Evolutionary conservation across 2,888 invertebrate species (phyloP), one percentile per base, ranked within the genome.

Genomic region (Acleris cristana): DNA sequence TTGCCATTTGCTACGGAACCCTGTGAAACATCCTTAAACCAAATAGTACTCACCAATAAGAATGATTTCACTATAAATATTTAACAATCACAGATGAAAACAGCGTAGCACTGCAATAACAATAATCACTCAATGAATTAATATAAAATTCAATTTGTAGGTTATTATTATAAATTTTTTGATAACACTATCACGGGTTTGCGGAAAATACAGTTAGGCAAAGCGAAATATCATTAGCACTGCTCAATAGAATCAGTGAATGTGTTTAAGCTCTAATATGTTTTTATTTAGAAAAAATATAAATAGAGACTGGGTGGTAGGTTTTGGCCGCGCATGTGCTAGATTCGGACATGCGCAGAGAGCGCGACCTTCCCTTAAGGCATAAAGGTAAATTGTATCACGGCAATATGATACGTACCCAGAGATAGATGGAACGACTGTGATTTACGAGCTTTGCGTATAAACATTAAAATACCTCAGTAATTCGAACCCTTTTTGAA

Each of bases 271-370:
- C 30, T 61, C 67, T 71, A 64, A 14, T 70, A 61, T 72, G 70
- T 69, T 76, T 74, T 72, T 76, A 73, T 69, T 73, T 72, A 56
- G 68, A 70, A 75, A 75, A 73, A 82, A 79, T 75, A 81, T 81
- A 80, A 79, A 83, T 77, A 79, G 73, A 73, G 71, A 72, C 70
- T 77, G 76, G 72, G 73, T 71, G 71, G 69, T 66, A 23, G 34
- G 71, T 51, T 40, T 54, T 40, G 4, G 63, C 40, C 63, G 80
- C 85, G 85, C 85, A 84, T 79, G 85, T n/a, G 69, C 19, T 23
- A 30, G 40, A 52, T 63, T 0, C 45, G 10, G 73, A 58, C 84
- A 74, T 84, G 85, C 85, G 85, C 82, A 75, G 7, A 68, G 19
- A 8, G 64, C 14, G 58, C 59, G 19, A 12, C 49, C 30, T 63